A percentile compares a stretch with the other conserved stretches of the same genome.
Evolutionary conservation across 2,797 vertebrate species (phyloP).

Genomic region (Bradypodion ventrale): DNA sequence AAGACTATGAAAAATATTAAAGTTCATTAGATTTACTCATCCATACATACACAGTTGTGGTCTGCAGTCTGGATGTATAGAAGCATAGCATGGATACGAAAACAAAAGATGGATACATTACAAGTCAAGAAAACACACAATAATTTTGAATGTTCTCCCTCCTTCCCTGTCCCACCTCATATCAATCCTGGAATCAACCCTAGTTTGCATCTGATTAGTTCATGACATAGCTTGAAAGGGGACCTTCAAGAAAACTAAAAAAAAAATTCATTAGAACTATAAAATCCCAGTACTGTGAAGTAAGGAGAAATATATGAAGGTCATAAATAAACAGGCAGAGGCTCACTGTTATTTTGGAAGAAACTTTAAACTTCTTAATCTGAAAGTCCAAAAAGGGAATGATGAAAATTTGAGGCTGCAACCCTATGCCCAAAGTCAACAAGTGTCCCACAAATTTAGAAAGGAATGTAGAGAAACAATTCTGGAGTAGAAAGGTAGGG

Average conservation of each 20-base stretch:
- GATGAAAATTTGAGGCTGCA: neutral
- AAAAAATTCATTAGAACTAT: neutral
- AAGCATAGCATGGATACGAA: slow-evolving; percentile 40
- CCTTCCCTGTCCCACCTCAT: neutral
- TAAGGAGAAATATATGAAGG: neutral
- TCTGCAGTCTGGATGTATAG: slow-evolving; percentile 48
- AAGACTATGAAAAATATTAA: slow-evolving; percentile 20
- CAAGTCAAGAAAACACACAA: slow-evolving; percentile 19
- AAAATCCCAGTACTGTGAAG: neutral
- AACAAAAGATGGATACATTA: slow-evolving; percentile 44
- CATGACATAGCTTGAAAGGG: slow-evolving; percentile 7
- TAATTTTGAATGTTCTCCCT: slow-evolving; percentile 11
- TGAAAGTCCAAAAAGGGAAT: neutral
- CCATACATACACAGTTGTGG: slow-evolving; percentile 47
- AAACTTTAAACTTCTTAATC: neutral
- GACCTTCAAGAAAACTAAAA: neutral
- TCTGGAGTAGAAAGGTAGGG: neutral
- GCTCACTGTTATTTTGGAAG: neutral
- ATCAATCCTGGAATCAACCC: neutral
- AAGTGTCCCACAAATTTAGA: neutral
- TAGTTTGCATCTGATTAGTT: neutral
- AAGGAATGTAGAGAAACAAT: neutral
- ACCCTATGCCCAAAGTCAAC: neutral
- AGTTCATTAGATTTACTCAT: slow-evolving; percentile 33
- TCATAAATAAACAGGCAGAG: neutral